Evolutionary conservation across 2,113 vertebrate species (phyloP), one percentile per base, ranked within the genome.

Genomic region (Desmodus rotundus): DNA sequence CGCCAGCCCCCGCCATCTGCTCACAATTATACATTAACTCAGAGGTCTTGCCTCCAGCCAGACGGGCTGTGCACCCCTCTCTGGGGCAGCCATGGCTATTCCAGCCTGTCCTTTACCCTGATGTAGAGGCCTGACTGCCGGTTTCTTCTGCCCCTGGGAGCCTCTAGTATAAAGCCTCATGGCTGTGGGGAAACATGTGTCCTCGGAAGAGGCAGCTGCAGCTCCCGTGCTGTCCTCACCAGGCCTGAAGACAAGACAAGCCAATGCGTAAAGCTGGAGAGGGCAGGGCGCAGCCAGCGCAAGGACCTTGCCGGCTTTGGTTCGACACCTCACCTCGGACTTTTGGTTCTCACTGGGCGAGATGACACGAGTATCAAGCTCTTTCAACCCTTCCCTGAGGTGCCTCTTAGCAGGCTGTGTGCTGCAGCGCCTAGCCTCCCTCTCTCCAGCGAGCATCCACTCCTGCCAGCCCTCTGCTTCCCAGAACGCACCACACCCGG

Each of bases 11-110:
- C 98, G 98, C 99, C 99, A 99, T 99, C 99, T 99, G 99, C 98
- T 98, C 98, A 94, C 99, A 99, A 99, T 99, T 99, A 99, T 99
- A 99, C 98, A 99, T 99, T 99, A 99, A 99, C 99, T 97, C 97
- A 96, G 41, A 98, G 97, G 93, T 96, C 97, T 93, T 96, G 92
- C 96, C 93, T 92, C 87, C 78, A 72, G 96, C 97, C 97, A 97
- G 61, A 91, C 93, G 38, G n/a, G 54, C 94, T 96, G 95, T 73
- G 97, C 96, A 97, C 96, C 97, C 97, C 97, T 98, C 90, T 98
- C 85, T 73, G 1, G n/a, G 63, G 5, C 41, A 84, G 78, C 85
- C 61, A 0, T 41, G 61, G 94, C 88, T 95, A 38, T 28, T 93
- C 68, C 56, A 92, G 38, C 65, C 70, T 67, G 77, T 67, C 56